These are phyloP conservation scores for Diplogasteroides magnus DNA, from an alignment of 1,140 invertebrate species.

Conservation along the genomic window DNA sequence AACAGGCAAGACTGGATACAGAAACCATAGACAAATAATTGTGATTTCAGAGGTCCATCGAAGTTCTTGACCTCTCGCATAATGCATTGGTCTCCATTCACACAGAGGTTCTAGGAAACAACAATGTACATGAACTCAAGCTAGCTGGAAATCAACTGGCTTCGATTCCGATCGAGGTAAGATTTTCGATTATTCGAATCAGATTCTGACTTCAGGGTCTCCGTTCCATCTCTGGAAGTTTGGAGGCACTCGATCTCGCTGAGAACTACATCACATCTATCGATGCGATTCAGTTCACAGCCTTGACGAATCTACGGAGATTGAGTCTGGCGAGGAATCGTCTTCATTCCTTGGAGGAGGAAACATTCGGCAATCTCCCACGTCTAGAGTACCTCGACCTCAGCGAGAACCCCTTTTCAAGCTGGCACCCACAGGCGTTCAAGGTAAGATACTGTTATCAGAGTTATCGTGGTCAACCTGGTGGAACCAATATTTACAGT, in stretches of 20 bases:
- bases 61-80: constrained; percentile 15
- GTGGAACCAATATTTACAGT: neutral
- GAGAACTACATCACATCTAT: constrained; percentile 9
- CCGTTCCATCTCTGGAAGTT: neutral
- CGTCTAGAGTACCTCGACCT: neutral
- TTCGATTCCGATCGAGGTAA: constrained; percentile 19
- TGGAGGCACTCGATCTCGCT: neutral
- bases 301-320: constrained; percentile 12
- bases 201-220: neutral
- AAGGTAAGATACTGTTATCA: neutral
- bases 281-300: constrained; percentile 12
- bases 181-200: constrained; percentile 1
- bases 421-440: neutral
- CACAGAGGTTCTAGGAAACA: constrained; percentile 19
- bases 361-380: neutral
- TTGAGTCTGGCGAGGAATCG: constrained; percentile 7
- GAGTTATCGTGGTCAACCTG: neutral
- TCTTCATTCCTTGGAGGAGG: neutral
- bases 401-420: neutral
- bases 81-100: constrained; percentile 13
- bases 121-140: constrained; percentile 17
- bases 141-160: constrained; percentile 16
- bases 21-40: neutral
- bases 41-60: constrained; percentile 13
- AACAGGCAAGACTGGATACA: constrained; percentile 13